phyloP scores from a whole-genome alignment of 2,888 invertebrate genomes.

The Unio pictorum region DNA sequence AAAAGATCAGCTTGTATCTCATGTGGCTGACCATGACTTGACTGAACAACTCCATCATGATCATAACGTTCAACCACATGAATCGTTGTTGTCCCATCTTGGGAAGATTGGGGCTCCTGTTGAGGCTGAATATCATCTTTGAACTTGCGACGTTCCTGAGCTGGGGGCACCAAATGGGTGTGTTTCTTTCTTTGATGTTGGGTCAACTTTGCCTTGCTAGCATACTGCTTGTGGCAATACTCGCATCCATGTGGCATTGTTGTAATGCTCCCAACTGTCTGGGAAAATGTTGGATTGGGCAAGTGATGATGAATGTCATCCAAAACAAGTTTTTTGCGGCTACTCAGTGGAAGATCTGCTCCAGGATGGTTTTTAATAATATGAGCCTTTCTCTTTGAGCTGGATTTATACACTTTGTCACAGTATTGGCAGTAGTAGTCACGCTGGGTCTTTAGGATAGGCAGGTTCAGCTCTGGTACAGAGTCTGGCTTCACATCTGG shows the following conservation, averaged over 20 bases:
- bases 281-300: conserved; percentile 79
- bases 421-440: conserved; percentile 90
- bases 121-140: conserved; percentile 11
- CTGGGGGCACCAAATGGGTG: conserved; percentile 39
- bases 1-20: conserved; percentile 66
- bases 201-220: conserved; percentile 79
- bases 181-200: conserved; percentile 75
- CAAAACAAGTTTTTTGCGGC: conserved; percentile 57
- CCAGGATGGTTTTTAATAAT: conserved; percentile 89
- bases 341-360: conserved; percentile 76
- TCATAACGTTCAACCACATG: conserved; percentile 27
- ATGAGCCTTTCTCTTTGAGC: conserved; percentile 87
- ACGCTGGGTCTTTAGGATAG: conserved; percentile 83
- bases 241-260: conserved; percentile 82
- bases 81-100: conserved; percentile 10
- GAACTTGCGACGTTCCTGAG: conserved; percentile 27
- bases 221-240: conserved; percentile 91
- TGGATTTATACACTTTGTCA: conserved; percentile 84
- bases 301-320: conserved; percentile 71
- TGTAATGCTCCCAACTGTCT: conserved; percentile 82
- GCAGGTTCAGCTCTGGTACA: conserved; percentile 83
- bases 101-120: conserved; percentile 11
- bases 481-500: conserved; percentile 78
- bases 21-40: conserved; percentile 13
- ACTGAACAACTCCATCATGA: conserved; percentile 12